Base-by-base conservation (phyloP, 1,140 invertebrate genomes). In the Sycophila sp. region DNA sequence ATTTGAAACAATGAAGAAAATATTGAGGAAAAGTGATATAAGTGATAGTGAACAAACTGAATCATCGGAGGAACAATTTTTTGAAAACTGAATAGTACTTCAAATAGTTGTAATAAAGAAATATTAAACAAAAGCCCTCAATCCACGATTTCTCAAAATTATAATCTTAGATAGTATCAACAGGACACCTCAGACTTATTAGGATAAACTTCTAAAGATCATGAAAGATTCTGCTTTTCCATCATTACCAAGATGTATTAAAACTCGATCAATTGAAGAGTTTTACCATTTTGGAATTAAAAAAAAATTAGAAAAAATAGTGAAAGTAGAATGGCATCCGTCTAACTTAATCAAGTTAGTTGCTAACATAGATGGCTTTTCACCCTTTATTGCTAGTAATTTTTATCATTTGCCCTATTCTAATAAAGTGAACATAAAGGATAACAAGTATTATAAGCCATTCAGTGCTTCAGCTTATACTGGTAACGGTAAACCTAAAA, bases 381-480 rank as follows among this genome's bases (percentile, higher is more conserved):
- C 45, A 22, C 45, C 45, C 4, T 49, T 22, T 22, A 40, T n/a
- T n/a, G 7, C 38, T 15, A 40, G 38, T 15, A 10, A 7, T 40
- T 1, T 40, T 40, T n/a, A 2, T 22, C 4, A 28, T 3, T 75
- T 71, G 71, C 38, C 73, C 47, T 60, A 71, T 2, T 56, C 68
- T 30, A 53, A 58, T 4, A 40, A 40, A 40, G 38, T 55, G 24
- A 69, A 34, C 26, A 45, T 38, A 56, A 69, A 45, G 17, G 45
- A 17, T 59, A 19, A 75, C 19, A 17, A 58, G n/a, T 30, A 56
- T 1, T 40, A 40, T 45, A 42, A 72, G 55, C 74, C 74, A 11
- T 71, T 73, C 65, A 49, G 49, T 34, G 65, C 71, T 53, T 64
- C 28, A 4, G 34, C 73, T 17, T 76, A 69, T 67, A 69, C 55